These are phyloP conservation scores for Calosoma granatense DNA, from an alignment of 1,140 invertebrate genomes.

Conservation along the genomic window DNA sequence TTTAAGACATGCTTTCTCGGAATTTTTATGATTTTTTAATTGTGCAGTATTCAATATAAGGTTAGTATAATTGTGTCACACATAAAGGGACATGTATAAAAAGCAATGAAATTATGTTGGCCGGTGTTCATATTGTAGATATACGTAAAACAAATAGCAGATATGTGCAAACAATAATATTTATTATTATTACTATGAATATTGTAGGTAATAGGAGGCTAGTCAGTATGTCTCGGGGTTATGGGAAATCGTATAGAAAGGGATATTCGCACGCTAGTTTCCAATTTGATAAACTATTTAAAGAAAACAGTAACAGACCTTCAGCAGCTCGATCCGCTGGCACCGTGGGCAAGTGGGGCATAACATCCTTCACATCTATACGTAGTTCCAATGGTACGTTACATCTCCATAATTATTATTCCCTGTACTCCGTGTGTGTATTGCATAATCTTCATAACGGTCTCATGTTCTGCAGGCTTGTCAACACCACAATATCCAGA, in stretches of 20 bases:
- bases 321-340: constrained; percentile 79
- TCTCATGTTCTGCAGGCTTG: no score
- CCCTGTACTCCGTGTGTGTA: no score
- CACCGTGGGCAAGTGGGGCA: constrained; percentile 86
- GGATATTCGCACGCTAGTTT: constrained; percentile 46
- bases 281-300: constrained; percentile 67
- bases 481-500: background rate
- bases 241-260: constrained; percentile 46
- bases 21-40: constrained; percentile 8
- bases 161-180: no score
- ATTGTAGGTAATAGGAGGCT: no score
- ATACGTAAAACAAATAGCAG: no score
- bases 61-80: background rate
- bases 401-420: no score
- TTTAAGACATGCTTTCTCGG: constrained; percentile 2
- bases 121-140: no score
- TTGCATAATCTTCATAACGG: no score
- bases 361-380: constrained; percentile 85
- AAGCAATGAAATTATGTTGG: no score
- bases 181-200: no score
- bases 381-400: constrained; percentile 62
- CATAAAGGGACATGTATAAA: no score
- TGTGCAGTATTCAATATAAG: background rate
- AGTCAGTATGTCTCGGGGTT: constrained; percentile 40
- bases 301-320: constrained; percentile 80